phyloP scores from a whole-genome alignment of 2,888 invertebrate genomes.

The Frankliniella fusca region DNA sequence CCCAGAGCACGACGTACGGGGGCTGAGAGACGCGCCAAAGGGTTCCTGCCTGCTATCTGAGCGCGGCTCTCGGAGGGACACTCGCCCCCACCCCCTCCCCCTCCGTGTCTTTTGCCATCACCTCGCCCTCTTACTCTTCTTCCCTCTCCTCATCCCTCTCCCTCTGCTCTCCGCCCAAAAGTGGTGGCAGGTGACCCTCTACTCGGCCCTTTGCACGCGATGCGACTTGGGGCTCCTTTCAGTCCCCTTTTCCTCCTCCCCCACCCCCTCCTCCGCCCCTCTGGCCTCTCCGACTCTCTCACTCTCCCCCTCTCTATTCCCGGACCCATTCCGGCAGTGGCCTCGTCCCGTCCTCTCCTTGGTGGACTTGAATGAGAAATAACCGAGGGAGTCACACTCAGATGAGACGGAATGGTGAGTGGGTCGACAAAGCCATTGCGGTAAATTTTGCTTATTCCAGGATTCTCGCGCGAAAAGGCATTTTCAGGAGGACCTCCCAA shows the following conservation, averaged over 20 bases:
- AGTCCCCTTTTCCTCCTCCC: neutral
- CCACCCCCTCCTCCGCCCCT: neutral
- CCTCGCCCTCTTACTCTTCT: neutral
- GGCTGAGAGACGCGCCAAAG: neutral
- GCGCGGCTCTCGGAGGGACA: neutral
- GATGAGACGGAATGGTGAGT: constrained; percentile 16
- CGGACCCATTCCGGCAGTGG: neutral
- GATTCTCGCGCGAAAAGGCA: neutral
- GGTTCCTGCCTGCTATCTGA: neutral
- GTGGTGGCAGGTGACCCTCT: too few relatives aligned
- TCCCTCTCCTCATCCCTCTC: neutral
- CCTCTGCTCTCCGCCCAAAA: neutral
- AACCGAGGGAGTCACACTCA: neutral
- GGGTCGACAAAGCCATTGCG: neutral
- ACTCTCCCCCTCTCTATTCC: neutral
- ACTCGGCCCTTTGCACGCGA: too few relatives aligned
- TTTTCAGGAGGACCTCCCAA: too few relatives aligned
- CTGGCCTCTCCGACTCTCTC: neutral
- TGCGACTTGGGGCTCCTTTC: too few relatives aligned
- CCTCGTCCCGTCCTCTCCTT: neutral
- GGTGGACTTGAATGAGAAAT: constrained; percentile 17
- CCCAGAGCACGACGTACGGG: too few relatives aligned
- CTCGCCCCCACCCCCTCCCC: neutral
- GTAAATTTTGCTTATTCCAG: constrained; percentile 9
- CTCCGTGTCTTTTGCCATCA: neutral